These are phyloP conservation scores for Catagonus wagneri DNA, from an alignment of 2,113 vertebrate species.

Conservation along the genomic window DNA sequence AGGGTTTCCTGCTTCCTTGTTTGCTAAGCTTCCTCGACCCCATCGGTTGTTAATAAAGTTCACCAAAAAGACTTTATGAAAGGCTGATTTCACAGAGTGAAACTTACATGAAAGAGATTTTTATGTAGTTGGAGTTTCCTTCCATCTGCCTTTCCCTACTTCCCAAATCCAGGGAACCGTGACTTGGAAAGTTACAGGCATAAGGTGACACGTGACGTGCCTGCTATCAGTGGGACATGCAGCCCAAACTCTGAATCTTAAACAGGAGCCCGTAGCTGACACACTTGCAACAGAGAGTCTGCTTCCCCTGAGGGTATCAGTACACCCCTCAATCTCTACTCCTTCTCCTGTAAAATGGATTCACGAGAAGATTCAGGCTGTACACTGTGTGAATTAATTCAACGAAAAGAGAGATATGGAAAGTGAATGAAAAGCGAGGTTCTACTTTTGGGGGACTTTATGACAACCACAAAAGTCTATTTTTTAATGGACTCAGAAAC, in stretches of 20 bases:
- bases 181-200: conserved; percentile 39
- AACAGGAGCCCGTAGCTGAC: neutral
- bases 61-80: conserved; percentile 68
- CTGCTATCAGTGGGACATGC: neutral
- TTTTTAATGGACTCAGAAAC: neutral
- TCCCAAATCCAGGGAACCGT: conserved; percentile 21
- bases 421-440: neutral
- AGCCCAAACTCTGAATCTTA: neutral
- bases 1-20: conserved; percentile 75
- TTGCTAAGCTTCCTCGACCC: conserved; percentile 66
- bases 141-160: conserved; percentile 43
- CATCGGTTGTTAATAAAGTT: conserved; percentile 60
- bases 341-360: neutral
- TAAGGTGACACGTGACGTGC: neutral
- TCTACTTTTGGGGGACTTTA: neutral
- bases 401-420: neutral
- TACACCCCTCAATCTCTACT: neutral
- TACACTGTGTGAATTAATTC: neutral
- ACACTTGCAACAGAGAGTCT: neutral
- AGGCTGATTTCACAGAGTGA: conserved; percentile 55
- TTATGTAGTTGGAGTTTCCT: conserved; percentile 62
- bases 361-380: neutral
- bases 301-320: neutral
- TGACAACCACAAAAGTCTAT: neutral
- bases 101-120: conserved; percentile 36